These are phyloP conservation scores for Eurystomus glaucurus DNA, from an alignment of 2,797 vertebrate genomes.

Conservation along the genomic window DNA sequence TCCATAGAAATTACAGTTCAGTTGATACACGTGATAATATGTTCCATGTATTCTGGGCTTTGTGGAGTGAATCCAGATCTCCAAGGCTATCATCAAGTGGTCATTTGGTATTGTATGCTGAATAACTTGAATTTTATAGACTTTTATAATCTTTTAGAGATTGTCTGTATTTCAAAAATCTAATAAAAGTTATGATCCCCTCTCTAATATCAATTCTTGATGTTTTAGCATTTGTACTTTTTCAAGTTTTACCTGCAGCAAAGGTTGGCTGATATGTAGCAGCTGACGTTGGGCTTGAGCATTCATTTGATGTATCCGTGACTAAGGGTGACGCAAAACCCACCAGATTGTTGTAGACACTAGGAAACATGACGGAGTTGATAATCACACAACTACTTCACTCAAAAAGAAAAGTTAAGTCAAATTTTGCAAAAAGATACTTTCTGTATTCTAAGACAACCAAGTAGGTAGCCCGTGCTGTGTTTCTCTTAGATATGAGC, in stretches of 20 bases:
- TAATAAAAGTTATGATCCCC: not conserved
- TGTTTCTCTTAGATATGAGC: not conserved
- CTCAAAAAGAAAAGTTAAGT: not conserved
- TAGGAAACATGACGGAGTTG: conserved; percentile 75
- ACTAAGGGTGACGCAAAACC: conserved; percentile 97
- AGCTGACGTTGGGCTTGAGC: conserved; percentile 91
- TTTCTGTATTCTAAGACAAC: not conserved
- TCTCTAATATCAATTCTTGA: not conserved
- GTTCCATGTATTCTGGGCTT: not conserved
- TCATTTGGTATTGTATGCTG: not conserved
- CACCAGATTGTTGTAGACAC: conserved; percentile 97
- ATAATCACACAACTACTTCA: not conserved
- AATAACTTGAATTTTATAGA: not conserved
- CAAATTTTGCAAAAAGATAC: not conserved
- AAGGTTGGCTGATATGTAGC: conserved; percentile 91
- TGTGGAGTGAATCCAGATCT: not conserved
- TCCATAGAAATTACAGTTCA: not conserved
- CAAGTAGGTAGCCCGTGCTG: not conserved
- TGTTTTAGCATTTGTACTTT: not conserved
- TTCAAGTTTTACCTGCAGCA: conserved; percentile 90
- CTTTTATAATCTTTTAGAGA: not conserved
- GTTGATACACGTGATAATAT: fast-evolving
- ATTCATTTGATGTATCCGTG: conserved; percentile 93
- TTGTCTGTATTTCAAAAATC: not conserved
- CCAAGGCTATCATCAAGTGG: not conserved